phyloP scores from a whole-genome alignment of 2,113 vertebrate species.

The Zosterops pallidus region DNA sequence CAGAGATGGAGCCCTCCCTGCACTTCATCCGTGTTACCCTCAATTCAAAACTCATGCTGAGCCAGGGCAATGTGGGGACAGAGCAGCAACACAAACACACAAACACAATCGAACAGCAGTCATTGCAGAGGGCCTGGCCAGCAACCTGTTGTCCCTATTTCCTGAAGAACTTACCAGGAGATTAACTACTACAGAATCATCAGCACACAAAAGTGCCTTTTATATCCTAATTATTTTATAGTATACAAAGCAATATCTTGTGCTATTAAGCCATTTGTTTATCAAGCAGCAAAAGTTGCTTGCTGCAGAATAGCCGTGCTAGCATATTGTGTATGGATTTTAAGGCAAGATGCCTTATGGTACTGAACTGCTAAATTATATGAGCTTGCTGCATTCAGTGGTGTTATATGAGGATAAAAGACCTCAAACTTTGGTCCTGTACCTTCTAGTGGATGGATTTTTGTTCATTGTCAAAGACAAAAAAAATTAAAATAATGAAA shows the following conservation, averaged over 20 bases:
- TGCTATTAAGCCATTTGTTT: not conserved
- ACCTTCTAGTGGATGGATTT: not conserved
- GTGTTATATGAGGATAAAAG: not conserved
- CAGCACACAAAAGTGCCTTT: not conserved
- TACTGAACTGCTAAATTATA: not conserved
- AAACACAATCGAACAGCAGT: not conserved
- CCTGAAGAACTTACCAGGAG: not conserved
- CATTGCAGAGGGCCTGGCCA: not conserved
- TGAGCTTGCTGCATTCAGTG: not conserved
- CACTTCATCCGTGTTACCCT: not conserved
- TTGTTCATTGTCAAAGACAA: not conserved
- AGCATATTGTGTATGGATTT: not conserved
- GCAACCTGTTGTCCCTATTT: not conserved
- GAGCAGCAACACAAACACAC: not conserved
- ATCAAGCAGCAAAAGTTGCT: not conserved
- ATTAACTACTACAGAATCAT: not conserved
- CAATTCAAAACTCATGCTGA: not conserved
- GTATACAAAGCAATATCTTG: not conserved
- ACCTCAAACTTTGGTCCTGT: not conserved
- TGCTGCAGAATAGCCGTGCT: not conserved
- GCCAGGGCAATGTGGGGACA: rapidly evolving
- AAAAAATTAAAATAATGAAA: not conserved
- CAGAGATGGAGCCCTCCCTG: not conserved
- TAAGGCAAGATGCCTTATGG: not conserved
- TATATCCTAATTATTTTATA: not conserved